Base-by-base conservation (phyloP, 2,888 invertebrate species). In the Scaptomyza caliginosa region DNA sequence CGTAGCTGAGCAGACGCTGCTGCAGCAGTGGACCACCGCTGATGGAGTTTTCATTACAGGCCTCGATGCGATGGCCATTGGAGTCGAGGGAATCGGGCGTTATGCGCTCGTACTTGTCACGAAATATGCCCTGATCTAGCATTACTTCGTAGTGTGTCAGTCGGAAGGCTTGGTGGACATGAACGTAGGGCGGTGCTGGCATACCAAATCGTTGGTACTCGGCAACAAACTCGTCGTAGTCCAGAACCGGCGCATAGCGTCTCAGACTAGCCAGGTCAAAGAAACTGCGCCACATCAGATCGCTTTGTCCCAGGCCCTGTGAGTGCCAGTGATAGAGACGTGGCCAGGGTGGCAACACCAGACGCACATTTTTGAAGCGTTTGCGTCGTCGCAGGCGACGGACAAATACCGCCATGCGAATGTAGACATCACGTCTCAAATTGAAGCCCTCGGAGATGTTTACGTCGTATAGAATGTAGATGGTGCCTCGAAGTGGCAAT, bases 361-460 rank as follows among this genome's bases (percentile, higher is more conserved):
- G 87, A 34, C 92, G 92, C 90, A 94, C 94, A 57, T 93, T 92
- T 17, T 90, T 90, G 42, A 92, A 92, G 0, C 69, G 77, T 2
- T 57, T 64, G 0, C 91, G 89, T 57, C 93, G 92, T 59, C 94
- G 93, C 52, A 97, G 92, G 62, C 94, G 93, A 26, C 95, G 93
- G 0, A 97, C 93, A 88, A 98, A 94, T 43, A 96, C 95, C 1
- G 98, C 98, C 83, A 98, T 93, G 77, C 99, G 93, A 93, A 99
- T 95, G 88, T 97, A 99, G 2, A 99, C 99, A 92, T 99, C 99
- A 30, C 99, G 93, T 13, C 98, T 93, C 67, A 99, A 93, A 92
- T 99, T 99, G 89, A 99, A 99, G 0, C 99, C 99, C 92, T 99
- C 99, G 0, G 96, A 95, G 2, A 95, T 95, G 92, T 99, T 99